A percentile compares a stretch with the other conserved stretches of the same genome.
phyloP scores from a whole-genome alignment of 2,797 vertebrate species.

The Coccyzus lansbergi region DNA sequence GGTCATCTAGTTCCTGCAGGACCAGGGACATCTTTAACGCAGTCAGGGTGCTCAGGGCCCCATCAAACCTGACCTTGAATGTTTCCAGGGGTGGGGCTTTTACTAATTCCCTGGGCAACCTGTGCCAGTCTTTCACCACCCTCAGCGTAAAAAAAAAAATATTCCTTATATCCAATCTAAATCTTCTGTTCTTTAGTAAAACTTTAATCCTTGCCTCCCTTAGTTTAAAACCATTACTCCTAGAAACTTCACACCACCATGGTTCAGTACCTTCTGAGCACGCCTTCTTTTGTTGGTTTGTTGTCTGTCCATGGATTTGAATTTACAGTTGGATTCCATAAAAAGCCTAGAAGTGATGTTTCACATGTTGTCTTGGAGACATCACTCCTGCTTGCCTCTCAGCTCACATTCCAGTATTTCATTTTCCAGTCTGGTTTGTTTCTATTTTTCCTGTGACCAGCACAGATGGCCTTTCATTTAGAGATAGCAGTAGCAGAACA shows the following conservation, averaged over 20 bases:
- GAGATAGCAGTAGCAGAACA: neutral
- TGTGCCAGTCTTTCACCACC: too few species aligned
- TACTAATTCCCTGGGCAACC: too few species aligned
- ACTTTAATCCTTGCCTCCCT: too few species aligned
- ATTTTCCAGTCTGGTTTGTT: neutral
- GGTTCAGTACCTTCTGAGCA: neutral
- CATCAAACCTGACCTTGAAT: too few species aligned
- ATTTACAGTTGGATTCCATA: neutral
- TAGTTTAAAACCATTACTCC: too few species aligned
- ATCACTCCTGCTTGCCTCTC: neutral
- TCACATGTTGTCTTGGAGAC: neutral
- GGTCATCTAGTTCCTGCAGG: too few species aligned
- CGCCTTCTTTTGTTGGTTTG: neutral
- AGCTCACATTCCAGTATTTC: neutral
- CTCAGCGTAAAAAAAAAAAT: too few species aligned
- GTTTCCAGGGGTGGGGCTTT: too few species aligned
- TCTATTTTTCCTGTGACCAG: neutral
- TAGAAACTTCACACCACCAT: neutral
- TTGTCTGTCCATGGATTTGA: fast-evolving
- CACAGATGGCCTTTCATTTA: neutral
- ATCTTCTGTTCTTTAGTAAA: too few species aligned
- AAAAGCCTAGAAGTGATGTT: neutral
- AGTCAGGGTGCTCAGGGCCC: too few species aligned
- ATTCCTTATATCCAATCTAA: too few species aligned
- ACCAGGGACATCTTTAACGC: too few species aligned